phyloP scores from a whole-genome alignment of 2,113 vertebrate genomes.

The Perca schrenkii region DNA sequence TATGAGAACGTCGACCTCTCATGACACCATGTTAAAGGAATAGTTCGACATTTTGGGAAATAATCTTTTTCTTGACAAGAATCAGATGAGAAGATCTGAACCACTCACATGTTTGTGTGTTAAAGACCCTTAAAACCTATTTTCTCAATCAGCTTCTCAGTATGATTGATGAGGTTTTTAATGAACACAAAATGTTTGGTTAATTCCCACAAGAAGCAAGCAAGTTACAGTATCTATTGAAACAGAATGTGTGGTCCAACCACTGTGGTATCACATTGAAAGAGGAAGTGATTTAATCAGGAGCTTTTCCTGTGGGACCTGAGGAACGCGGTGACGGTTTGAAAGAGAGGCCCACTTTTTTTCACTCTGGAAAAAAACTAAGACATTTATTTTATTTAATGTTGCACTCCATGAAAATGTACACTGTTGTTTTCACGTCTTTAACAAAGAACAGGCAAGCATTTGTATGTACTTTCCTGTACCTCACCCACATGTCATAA shows the following conservation, averaged over 20 bases:
- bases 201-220: too few relatives aligned
- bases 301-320: constrained; percentile 72
- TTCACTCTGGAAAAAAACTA: background rate
- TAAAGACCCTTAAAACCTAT: background rate
- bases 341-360: constrained; percentile 44
- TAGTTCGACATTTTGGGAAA: background rate
- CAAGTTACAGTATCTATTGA: constrained; percentile 1
- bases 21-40: constrained; percentile 56
- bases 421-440: background rate
- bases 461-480: constrained; percentile 5
- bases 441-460: background rate
- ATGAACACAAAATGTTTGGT: too few relatives aligned
- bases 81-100: constrained; percentile 2
- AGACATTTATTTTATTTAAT: constrained; percentile 24
- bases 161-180: background rate
- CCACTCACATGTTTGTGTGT: background rate
- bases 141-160: background rate
- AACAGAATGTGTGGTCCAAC: constrained; percentile 13
- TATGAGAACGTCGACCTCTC: constrained; percentile 88
- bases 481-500: constrained; percentile 2
- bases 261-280: constrained; percentile 65
- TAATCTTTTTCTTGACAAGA: background rate
- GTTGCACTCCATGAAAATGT: background rate
- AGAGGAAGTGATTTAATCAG: constrained; percentile 75
- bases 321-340: constrained; percentile 52